Base-by-base conservation (phyloP, 2,113 vertebrate species). In the Rhegmatorhina hoffmannsi region DNA sequence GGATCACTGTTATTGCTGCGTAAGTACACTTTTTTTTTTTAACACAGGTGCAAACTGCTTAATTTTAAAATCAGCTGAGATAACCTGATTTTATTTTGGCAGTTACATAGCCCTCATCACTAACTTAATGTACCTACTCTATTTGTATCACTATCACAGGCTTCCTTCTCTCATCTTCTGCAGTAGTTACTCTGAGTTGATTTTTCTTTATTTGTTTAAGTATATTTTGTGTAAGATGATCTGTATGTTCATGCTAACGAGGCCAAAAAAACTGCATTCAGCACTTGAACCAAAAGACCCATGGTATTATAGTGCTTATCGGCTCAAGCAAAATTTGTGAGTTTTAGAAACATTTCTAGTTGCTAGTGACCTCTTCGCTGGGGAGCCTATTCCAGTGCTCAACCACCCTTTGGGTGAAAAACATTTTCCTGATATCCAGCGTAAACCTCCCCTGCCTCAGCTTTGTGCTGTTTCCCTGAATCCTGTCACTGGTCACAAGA, bases 1-100 rank as follows among this genome's bases (percentile, higher is more conserved):
- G 98, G 98, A n/a, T 95, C 99, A 8, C 92, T 97, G 1, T 85
- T 99, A 23, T 40, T 99, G 76, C 95, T 99, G 43, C 26, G 99
- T 99, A 97, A 99, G 99, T 98, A 91, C 40, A 11, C 55, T 53
- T 82, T 20, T 25, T 59, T 47, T 47, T 40, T 84, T 55, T 38
- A 23, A 73, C 12, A 53, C 12, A 5, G 88, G 13, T 87, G 9
- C 16, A 60, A 63, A 66, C 4, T 9, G 5, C 15, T 56, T 36
- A 7, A 26, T 70, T 83, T 33, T 58, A 63, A 88, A 84, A 87
- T 60, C 17, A 59, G 5, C n/a, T 44, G 44, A 49, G n/a, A 55
- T 17, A 66, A 16, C 33, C 4, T 11, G 10, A 56, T 72, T 40
- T 43, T 40, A 19, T 55, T 89, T 55, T 50, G 21, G 4, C 2